A percentile compares a stretch with the other conserved stretches of the same genome.
Conservation (phyloP, 2,888 invertebrate genomes). For the Aelia acuminata region DNA sequence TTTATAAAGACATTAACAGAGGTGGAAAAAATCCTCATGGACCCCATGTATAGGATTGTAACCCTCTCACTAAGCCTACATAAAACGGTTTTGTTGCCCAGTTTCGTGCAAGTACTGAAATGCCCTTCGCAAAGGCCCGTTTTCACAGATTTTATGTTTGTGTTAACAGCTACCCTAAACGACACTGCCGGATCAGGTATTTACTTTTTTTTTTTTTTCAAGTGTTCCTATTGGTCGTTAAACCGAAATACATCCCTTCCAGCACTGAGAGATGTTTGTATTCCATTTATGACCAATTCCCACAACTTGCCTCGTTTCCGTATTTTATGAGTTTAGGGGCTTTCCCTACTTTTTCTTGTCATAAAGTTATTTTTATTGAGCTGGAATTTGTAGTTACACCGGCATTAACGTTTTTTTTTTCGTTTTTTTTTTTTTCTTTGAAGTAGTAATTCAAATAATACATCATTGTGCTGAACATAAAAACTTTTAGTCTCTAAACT, state of each 20-base stretch:
- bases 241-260: conserved; percentile 10
- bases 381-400: neutral
- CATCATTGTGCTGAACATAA: too few relatives aligned
- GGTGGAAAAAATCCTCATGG: neutral
- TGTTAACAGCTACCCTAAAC: neutral
- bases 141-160: conserved; percentile 16
- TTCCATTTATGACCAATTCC: conserved; percentile 22
- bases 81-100: neutral
- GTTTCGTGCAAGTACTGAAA: neutral
- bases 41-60: neutral
- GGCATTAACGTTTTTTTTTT: neutral
- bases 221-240: conserved; percentile 19
- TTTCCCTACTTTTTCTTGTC: conserved; percentile 6
- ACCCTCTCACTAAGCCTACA: neutral
- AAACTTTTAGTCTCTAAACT: too few relatives aligned
- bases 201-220: conserved; percentile 19
- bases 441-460: too few relatives aligned
- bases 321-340: neutral
- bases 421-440: neutral
- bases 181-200: neutral
- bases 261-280: neutral
- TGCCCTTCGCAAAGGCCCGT: neutral
- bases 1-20: neutral
- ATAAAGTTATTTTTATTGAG: conserved; percentile 31
- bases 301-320: neutral